Evolutionary conservation across 2,113 vertebrate genomes (phyloP).

Genomic region (Phalacrocorax pelagicus): DNA sequence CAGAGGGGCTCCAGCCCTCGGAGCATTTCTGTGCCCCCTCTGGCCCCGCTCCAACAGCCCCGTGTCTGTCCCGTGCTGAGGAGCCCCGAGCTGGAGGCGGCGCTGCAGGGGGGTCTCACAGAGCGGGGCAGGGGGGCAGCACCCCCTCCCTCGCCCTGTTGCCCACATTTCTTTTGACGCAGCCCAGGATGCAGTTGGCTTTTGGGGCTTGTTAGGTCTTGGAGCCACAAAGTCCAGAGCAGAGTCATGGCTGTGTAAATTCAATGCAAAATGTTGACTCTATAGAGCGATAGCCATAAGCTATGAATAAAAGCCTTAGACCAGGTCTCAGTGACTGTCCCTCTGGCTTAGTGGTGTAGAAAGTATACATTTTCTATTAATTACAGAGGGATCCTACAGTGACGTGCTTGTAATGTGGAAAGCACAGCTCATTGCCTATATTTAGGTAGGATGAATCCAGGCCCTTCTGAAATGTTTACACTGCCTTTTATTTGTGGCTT

Average conservation of each 20-base stretch:
- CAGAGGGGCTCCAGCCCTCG: fast-evolving
- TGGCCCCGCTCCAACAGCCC: fast-evolving
- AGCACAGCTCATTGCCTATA: constrained; percentile 37
- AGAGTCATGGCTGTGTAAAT: background rate
- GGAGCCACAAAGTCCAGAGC: background rate
- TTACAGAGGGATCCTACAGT: background rate
- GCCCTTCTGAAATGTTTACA: constrained; percentile 39
- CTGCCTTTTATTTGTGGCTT: constrained; percentile 20
- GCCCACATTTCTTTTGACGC: background rate
- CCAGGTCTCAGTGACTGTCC: background rate
- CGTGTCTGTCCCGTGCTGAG: fast-evolving
- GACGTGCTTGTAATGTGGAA: background rate
- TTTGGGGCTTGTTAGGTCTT: background rate
- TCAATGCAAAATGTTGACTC: background rate
- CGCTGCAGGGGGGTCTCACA: fast-evolving
- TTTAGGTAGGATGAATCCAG: constrained; percentile 42
- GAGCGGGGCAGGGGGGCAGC: background rate
- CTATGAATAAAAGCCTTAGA: background rate
- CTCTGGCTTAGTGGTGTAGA: background rate
- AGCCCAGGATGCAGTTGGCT: fast-evolving
- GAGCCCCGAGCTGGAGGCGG: fast-evolving
- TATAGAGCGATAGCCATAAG: background rate
- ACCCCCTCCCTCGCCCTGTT: background rate
- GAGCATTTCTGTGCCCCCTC: fast-evolving
- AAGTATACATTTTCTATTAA: background rate